Conservation (phyloP, 2,888 invertebrate species). For the Escarpia spicata region DNA sequence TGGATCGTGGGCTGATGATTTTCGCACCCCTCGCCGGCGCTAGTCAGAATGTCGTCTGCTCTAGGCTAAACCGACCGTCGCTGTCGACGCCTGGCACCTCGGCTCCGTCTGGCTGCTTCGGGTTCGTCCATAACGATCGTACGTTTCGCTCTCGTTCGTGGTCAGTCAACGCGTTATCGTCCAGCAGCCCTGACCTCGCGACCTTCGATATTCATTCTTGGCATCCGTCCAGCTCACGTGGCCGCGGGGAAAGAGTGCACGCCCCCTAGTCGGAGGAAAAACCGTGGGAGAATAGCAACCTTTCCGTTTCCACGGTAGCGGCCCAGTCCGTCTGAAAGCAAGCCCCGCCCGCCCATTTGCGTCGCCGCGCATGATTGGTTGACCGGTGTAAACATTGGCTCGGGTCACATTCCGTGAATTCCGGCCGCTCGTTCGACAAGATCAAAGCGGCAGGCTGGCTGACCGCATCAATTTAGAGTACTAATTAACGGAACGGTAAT, state of each 20-base stretch:
- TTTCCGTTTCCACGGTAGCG: slow-evolving; percentile 6
- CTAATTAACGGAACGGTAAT: neutral
- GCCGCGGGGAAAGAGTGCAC: neutral
- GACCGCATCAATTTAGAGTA: neutral
- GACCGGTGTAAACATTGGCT: neutral
- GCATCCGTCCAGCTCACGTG: neutral
- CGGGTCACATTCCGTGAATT: neutral
- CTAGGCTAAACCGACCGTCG: neutral
- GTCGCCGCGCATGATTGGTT: slow-evolving; percentile 3
- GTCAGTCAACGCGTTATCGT: slow-evolving; percentile 1
- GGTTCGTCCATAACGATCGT: neutral
- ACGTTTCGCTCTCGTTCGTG: neutral
- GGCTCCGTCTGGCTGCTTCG: no score
- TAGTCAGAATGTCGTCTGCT: neutral
- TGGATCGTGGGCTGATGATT: neutral
- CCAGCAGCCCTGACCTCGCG: neutral
- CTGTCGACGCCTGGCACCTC: neutral
- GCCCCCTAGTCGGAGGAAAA: neutral
- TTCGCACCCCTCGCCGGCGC: neutral
- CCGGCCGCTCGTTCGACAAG: neutral
- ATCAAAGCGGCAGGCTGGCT: neutral
- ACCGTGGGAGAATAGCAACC: slow-evolving; percentile 6
- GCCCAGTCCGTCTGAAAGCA: slow-evolving; percentile 5
- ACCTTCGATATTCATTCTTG: slow-evolving; percentile 4
- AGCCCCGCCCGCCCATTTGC: slow-evolving; percentile 12